Base-by-base conservation (phyloP, 2,888 invertebrate species). In the Morinoia aosen region DNA sequence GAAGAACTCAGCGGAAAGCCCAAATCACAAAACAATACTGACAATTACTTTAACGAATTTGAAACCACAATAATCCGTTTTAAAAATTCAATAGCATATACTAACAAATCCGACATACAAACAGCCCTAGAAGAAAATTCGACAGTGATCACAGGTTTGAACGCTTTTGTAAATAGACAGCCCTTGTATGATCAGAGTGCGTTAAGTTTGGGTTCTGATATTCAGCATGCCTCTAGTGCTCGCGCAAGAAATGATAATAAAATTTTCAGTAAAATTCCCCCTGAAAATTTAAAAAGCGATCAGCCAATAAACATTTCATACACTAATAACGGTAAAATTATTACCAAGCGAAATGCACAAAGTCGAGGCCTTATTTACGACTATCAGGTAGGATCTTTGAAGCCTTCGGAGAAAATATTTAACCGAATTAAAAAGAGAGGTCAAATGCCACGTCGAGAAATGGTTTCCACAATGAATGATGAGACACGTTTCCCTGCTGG, bases 161-260 rank as follows among this genome's bases (percentile, higher is more conserved):
- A 56, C 93, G n/a, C 57, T 93, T 57, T 93, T 93, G 93, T 93
- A 93, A 93, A 93, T 93, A 93, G 57, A 93, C 93, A 93, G 57
- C 57, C 39, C 48, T 48, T 90, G 90, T 12, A 90, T 48, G 8
- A 90, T 90, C 40, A 40, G 39, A 90, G 90, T 48, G 56, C 57
- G 12, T 3, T 93, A 48, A 93, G 48, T 57, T 93, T 57, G 56
- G 93, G 57, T 14, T 48, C 40, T 48, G 90, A 90, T 90, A 14
- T 48, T 57, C 57, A 57, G 12, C 57, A 93, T 33, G 56, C 16
- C 14, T 57, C 57, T 93, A 57, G 48, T 5, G 25, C 57, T 93
- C 57, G 57, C 57, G 48, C 57, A 90, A 90, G 90, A 90, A 48
- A 25, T 48, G 90, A 10, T 40, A 8, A 90, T 25, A 90, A 14